Evolutionary conservation across 2,888 invertebrate species (phyloP), one percentile per base, ranked within the genome.

Genomic region (Ophonus ardosiacus): DNA sequence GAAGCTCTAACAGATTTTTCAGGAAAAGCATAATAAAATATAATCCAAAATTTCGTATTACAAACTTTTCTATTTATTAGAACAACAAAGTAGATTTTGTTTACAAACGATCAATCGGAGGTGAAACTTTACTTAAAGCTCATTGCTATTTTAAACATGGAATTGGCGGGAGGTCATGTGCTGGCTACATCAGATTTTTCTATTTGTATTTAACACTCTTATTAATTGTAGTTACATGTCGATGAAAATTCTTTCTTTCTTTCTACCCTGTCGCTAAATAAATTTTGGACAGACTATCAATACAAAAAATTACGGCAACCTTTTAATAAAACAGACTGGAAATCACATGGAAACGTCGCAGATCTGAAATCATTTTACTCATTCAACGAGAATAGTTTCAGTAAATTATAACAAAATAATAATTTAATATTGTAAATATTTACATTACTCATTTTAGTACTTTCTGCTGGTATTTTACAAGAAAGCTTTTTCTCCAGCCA

Each of bases 391-490:
- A 97, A 97, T 90, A 96, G 96, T 89, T 86, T 68, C 57, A 40
- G 40, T 40, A 40, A 71, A 80, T 17, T 63, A 4, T 5, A n/a
- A n/a, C n/a, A n/a, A n/a, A n/a, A 4, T 57, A 57, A 5, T 57
- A 7, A 13, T 57, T 7, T 7, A n/a, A n/a, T 57, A 57, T 7
- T 40, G 7, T 7, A 40, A 7, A 40, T 40, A 40, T 40, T 40
- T 5, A 40, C 7, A 7, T 40, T 7, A 57, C 7, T n/a, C 79
- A 86, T 88, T 88, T 65, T 92, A 98, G 98, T 97, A 92, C 97
- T 98, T 91, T 98, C 98, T 0, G 98, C 98, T 87, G 98, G 98
- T 86, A 98, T 98, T 86, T 93, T 98, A 0, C 98, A 98, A 93
- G 98, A 97, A 0, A 95, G 96, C 0, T 98, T 98, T 94, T 98